Evolutionary conservation across 1,140 invertebrate genomes (phyloP), one percentile per base, ranked within the genome.

Genomic region (Drosophila pruinosa): DNA sequence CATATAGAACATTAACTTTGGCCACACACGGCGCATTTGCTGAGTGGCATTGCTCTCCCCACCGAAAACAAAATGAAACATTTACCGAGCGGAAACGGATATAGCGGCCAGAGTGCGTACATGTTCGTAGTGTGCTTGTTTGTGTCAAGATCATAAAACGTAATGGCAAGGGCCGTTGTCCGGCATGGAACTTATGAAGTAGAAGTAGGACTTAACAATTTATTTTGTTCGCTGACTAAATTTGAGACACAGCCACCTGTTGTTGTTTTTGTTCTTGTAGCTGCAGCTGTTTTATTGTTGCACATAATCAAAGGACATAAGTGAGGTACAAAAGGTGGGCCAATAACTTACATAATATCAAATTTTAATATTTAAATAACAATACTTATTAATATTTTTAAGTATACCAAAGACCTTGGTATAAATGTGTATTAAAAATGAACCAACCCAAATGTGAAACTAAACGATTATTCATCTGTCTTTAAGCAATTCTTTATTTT

Each of bases 21-120:
- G 63, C 74, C 78, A 78, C 71, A 75, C 43, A 67, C 31, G 53
- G 53, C 59, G 50, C 65, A 62, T 71, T 78, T 67, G 71, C 61
- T 81, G 82, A 78, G 82, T 88, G 78, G 81, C 81, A 81, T 56
- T 63, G 50, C 54, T 43, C 17, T 0, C 56, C n/a, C 26, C 1
- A 6, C 34, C 41, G 39, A 75, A 70, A 83, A 71, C 74, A 77
- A 86, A 86, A 82, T 88, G 74, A 88, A 88, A 88, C 78, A 88
- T 88, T 81, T 88, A 78, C 70, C 54, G 70, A 82, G 71, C 78
- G 82, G 82, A 81, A 88, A 81, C 77, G 82, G 82, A 88, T 77
- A 86, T 74, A 65, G 63, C 63, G 78, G 71, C 67, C 67, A 56
- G 17, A 64, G 36, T 43, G 54, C 28, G 45, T 56, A 39, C n/a